These are phyloP conservation scores for Daubentonia madagascariensis DNA, from an alignment of 2,113 vertebrate genomes.

Conservation along the genomic window DNA sequence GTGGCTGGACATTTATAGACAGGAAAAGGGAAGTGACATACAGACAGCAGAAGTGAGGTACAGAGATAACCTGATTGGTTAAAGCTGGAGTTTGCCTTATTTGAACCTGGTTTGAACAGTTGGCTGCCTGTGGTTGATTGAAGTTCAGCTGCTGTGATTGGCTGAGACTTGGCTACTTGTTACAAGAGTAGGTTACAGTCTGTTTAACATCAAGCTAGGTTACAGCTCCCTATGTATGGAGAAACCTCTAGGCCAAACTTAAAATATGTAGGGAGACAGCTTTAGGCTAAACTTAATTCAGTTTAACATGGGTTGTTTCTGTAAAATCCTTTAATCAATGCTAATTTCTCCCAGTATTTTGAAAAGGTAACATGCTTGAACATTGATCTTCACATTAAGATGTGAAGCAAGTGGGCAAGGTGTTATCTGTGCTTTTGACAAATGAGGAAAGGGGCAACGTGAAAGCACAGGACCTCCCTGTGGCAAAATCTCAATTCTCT, in stretches of 20 bases:
- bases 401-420: not conserved
- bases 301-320: not conserved
- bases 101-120: not conserved
- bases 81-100: not conserved
- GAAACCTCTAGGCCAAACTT: not conserved
- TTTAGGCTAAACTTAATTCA: not conserved
- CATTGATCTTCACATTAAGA: not conserved
- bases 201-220: not conserved
- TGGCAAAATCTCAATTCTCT: not conserved
- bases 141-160: not conserved
- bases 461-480: not conserved
- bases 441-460: not conserved
- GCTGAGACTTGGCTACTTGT: not conserved
- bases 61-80: not conserved
- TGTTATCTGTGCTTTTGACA: not conserved
- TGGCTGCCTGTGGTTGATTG: not conserved
- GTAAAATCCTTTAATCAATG: not conserved
- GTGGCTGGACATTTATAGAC: not conserved
- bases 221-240: not conserved
- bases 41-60: not conserved
- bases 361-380: not conserved
- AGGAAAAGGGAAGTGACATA: not conserved
- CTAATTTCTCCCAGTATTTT: not conserved
- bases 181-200: not conserved
- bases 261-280: not conserved